A percentile compares a stretch with the other conserved stretches of the same genome.
Conservation (phyloP, 2,888 invertebrate species). For the Periphyllus acericola region DNA sequence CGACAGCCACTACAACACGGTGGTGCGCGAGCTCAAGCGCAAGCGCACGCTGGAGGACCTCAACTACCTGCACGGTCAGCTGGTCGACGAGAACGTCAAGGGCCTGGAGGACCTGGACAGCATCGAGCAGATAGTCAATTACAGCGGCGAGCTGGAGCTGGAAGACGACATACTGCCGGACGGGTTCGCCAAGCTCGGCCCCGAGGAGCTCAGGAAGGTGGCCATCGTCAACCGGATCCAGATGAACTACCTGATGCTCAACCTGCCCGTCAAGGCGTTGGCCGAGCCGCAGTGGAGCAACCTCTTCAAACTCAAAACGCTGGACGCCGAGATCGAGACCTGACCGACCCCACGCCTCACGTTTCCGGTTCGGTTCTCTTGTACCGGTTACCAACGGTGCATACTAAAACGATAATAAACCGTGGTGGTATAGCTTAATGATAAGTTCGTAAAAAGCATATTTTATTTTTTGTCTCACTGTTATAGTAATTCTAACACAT, state of each 20-base stretch:
- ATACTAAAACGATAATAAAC: too few species aligned
- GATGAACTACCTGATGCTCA: not conserved
- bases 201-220: not conserved
- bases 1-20: not conserved
- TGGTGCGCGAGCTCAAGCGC: not conserved
- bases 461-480: too few species aligned
- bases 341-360: not conserved
- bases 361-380: too few species aligned
- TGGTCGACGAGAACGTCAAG: not conserved
- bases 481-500: too few species aligned
- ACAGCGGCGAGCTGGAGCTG: not conserved
- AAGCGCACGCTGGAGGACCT: not conserved
- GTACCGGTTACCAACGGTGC: too few species aligned
- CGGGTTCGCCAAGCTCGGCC: fast-evolving
- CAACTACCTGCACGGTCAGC: fast-evolving
- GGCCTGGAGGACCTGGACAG: not conserved
- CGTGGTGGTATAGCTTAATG: too few species aligned
- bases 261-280: not conserved
- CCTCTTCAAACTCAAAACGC: not conserved
- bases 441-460: too few species aligned
- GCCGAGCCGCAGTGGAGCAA: not conserved
- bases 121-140: not conserved
- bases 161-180: fast-evolving
- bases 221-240: not conserved
- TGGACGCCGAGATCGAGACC: not conserved